phyloP scores from a whole-genome alignment of 2,113 vertebrate species.

The Pantherophis guttatus region DNA sequence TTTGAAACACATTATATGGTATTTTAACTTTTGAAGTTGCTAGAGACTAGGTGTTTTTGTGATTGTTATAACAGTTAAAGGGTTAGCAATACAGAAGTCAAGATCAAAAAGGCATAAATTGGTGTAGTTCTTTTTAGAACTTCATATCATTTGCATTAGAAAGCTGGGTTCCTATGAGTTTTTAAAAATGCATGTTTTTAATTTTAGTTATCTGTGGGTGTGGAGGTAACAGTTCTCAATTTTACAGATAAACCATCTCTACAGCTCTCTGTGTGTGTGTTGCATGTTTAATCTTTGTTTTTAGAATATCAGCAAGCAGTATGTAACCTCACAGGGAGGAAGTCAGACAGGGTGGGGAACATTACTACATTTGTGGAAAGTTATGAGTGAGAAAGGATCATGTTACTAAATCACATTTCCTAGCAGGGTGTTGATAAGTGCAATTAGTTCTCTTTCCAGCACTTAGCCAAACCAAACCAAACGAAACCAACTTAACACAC shows the following conservation, averaged over 20 bases:
- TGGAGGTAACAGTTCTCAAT: neutral
- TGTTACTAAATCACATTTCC: conserved; percentile 56
- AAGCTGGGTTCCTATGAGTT: neutral
- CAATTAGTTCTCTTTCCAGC: conserved; percentile 65
- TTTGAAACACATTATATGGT: neutral
- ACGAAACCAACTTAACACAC: neutral
- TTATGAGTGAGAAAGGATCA: conserved; percentile 61
- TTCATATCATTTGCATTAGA: neutral
- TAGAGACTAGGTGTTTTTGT: conserved; percentile 16
- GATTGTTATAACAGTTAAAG: conserved; percentile 15
- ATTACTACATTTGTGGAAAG: conserved; percentile 50
- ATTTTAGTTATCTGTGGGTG: conserved; percentile 6
- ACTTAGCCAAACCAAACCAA: conserved; percentile 37
- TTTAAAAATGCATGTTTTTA: neutral
- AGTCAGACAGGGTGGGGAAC: conserved; percentile 61
- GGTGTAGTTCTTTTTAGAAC: conserved; percentile 1
- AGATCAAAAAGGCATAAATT: conserved; percentile 16
- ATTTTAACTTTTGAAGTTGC: neutral
- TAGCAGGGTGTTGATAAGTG: conserved; percentile 56
- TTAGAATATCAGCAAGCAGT: neutral
- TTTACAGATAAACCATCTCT: neutral
- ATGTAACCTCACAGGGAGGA: conserved; percentile 53
- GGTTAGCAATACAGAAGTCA: neutral
- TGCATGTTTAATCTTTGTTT: neutral
- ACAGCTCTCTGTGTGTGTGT: neutral